Percentiles rank a stretch among this genome's conserved stretches.
phyloP scores from a whole-genome alignment of 2,113 vertebrate genomes.

The Gulo gulo region DNA sequence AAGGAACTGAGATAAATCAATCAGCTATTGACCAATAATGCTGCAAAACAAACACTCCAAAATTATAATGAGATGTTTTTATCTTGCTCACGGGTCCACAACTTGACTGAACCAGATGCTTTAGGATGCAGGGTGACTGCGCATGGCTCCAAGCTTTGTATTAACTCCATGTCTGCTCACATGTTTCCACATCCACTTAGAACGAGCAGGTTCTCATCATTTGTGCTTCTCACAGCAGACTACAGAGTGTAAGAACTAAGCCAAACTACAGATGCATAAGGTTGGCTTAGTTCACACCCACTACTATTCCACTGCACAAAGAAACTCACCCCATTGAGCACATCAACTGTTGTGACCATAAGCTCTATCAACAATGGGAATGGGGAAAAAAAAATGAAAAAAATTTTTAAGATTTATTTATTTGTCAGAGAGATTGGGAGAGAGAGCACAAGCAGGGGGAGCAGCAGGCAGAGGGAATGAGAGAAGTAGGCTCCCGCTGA shows the following conservation, averaged over 20 bases:
- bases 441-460: neutral
- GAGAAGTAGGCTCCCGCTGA: neutral
- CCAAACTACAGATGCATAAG: neutral
- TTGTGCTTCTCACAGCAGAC: neutral
- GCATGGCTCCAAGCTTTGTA: neutral
- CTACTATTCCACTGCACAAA: neutral
- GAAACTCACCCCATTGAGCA: neutral
- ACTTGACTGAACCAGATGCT: neutral
- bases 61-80: neutral
- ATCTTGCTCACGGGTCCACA: neutral
- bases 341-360: neutral
- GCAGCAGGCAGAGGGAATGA: neutral
- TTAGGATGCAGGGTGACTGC: neutral
- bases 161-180: neutral
- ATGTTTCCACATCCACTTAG: neutral
- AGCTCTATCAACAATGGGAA: neutral
- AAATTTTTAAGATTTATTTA: neutral
- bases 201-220: neutral
- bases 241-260: neutral
- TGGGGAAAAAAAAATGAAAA: neutral
- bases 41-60: neutral
- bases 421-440: neutral
- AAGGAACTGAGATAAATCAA: neutral
- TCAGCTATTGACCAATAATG: neutral
- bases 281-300: neutral